Percentiles rank a stretch among this genome's conserved stretches.
These are phyloP conservation scores for Galaxias olidus DNA, from an alignment of 2,797 vertebrate species.

Conservation along the genomic window DNA sequence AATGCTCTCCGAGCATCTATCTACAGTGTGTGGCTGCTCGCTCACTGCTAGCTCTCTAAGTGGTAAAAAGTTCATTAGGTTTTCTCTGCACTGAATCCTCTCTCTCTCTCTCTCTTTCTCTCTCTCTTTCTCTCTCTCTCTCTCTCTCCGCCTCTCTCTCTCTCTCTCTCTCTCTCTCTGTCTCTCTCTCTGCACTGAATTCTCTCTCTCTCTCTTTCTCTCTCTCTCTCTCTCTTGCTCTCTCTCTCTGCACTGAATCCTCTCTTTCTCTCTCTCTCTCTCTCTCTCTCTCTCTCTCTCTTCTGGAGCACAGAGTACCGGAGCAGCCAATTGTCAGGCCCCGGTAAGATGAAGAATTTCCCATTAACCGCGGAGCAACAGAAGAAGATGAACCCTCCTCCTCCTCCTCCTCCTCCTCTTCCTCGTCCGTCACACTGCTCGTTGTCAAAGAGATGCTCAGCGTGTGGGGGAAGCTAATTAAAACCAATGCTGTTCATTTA, in stretches of 20 bases:
- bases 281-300: too few relatives aligned
- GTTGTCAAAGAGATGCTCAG: constrained; percentile 13
- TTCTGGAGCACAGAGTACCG: too few relatives aligned
- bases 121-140: too few relatives aligned
- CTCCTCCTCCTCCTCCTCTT: too few relatives aligned
- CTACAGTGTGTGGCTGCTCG: constrained; percentile 12
- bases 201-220: too few relatives aligned
- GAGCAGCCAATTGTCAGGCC: constrained; percentile 26
- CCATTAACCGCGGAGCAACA: constrained; percentile 31
- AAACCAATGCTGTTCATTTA: constrained; percentile 47
- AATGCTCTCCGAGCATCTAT: not conserved
- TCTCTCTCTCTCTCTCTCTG: too few relatives aligned
- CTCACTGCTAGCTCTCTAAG: not conserved
- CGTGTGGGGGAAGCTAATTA: constrained; percentile 35
- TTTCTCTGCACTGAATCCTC: not conserved
- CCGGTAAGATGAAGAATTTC: constrained; percentile 27
- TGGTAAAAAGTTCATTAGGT: constrained; percentile 28
- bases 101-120: too few relatives aligned
- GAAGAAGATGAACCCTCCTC: constrained; percentile 23
- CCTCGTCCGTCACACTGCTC: constrained; percentile 9
- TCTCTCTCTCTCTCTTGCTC: too few relatives aligned
- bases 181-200: too few relatives aligned
- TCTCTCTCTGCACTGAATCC: too few relatives aligned
- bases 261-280: too few relatives aligned
- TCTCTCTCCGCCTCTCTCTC: too few relatives aligned